Percentiles rank a stretch among this genome's conserved stretches.
These are phyloP conservation scores for Xenopus tropicalis DNA, from an alignment of 2,113 vertebrate genomes.

Conservation along the genomic window UCB_Xtro_10.0 CM004451.2:57207001-57207500, in stretches of 20 bases:
- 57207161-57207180: not conserved
- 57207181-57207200: conserved; percentile 4
- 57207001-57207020: no score
- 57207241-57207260: conserved; percentile 4
- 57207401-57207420: conserved; percentile 31
- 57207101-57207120: conserved; percentile 12
- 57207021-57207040: no score
- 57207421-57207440: conserved; percentile 18
- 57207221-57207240: conserved; percentile 15
- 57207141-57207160: conserved; percentile 12
- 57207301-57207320: conserved; percentile 7
- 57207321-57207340: conserved; percentile 28
- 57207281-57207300: conserved; percentile 8
- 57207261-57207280: conserved; percentile 28
- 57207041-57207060: no score
- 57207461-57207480: conserved; percentile 21
- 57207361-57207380: conserved; percentile 33
- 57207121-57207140: conserved; percentile 10
- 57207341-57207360: conserved; percentile 37
- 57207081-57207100: no score
- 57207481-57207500: conserved; percentile 22
- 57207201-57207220: conserved; percentile 18
- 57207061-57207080: not conserved
- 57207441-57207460: conserved; percentile 6
- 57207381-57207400: conserved; percentile 10